Evolutionary conservation across 1,140 invertebrate genomes (phyloP).

Genomic region (Periplaneta americana): DNA sequence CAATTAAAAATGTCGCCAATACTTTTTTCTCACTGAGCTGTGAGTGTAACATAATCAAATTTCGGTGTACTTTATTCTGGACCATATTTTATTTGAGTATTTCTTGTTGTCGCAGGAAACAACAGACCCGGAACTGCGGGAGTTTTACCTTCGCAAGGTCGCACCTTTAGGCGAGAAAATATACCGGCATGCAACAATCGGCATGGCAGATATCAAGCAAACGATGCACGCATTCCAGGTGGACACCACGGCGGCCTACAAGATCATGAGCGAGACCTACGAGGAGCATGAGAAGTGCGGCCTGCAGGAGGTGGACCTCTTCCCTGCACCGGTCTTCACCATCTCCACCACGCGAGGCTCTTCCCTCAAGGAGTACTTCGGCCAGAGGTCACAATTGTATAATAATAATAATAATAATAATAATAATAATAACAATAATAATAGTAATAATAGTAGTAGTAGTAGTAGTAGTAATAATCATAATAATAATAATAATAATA

Average conservation of each 20-base stretch:
- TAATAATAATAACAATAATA: too few species aligned
- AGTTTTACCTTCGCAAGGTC: slow-evolving; percentile 52
- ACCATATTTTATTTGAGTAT: neutral
- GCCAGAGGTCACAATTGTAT: slow-evolving; percentile 21
- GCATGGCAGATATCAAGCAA: slow-evolving; percentile 45
- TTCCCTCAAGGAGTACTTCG: slow-evolving; percentile 9
- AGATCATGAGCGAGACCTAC: slow-evolving; percentile 14
- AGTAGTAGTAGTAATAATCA: too few species aligned
- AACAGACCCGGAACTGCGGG: neutral
- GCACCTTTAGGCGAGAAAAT: slow-evolving; percentile 43
- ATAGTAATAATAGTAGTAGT: too few species aligned
- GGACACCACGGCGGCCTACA: slow-evolving; percentile 6
- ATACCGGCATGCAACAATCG: slow-evolving; percentile 50
- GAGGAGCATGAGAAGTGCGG: slow-evolving; percentile 15
- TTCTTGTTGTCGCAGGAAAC: neutral
- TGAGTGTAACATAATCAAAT: too few species aligned
- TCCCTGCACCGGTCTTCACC: neutral
- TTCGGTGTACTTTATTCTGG: neutral
- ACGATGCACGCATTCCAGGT: slow-evolving; percentile 58
- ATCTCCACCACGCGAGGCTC: slow-evolving; percentile 1
- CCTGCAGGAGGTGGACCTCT: slow-evolving; percentile 2
- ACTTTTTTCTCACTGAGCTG: too few species aligned
- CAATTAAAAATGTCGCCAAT: too few species aligned
- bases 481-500: too few species aligned
- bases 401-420: too few species aligned